Evolutionary conservation across 2,888 invertebrate genomes (phyloP).

Genomic region (Leptarthrus brevirostris): DNA sequence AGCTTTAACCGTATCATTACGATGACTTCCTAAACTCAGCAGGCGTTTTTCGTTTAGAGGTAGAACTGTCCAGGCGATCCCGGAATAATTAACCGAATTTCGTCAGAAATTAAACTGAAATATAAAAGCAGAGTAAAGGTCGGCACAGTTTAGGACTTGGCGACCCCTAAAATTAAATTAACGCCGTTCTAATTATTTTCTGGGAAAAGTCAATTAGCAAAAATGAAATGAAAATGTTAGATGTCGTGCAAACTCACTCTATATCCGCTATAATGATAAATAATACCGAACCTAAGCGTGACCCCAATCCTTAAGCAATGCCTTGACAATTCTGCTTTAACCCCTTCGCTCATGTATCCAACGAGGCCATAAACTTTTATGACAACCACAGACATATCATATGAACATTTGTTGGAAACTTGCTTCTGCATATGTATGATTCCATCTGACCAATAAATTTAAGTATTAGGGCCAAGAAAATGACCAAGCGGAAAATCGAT

Average conservation of each 20-base stretch:
- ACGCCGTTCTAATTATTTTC: background rate
- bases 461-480: background rate
- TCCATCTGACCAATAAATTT: background rate
- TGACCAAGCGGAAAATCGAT: slow-evolving; percentile 31
- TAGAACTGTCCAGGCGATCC: too few relatives aligned
- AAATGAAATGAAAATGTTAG: slow-evolving; percentile 14
- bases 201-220: slow-evolving; percentile 13
- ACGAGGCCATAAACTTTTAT: background rate
- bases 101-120: too few relatives aligned
- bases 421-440: background rate
- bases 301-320: slow-evolving; percentile 13
- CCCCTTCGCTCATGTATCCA: background rate
- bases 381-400: background rate
- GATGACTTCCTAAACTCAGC: too few relatives aligned
- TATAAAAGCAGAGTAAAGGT: too few relatives aligned
- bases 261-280: background rate
- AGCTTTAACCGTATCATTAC: too few relatives aligned
- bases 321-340: background rate
- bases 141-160: background rate
- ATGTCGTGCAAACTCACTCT: slow-evolving; percentile 23
- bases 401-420: background rate
- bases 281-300: slow-evolving; percentile 16
- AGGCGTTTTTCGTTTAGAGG: too few relatives aligned
- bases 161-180: slow-evolving; percentile 9
- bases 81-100: background rate